Evolutionary conservation across 2,797 vertebrate genomes (phyloP).

Genomic region (Melanotaenia maccullochi): DNA sequence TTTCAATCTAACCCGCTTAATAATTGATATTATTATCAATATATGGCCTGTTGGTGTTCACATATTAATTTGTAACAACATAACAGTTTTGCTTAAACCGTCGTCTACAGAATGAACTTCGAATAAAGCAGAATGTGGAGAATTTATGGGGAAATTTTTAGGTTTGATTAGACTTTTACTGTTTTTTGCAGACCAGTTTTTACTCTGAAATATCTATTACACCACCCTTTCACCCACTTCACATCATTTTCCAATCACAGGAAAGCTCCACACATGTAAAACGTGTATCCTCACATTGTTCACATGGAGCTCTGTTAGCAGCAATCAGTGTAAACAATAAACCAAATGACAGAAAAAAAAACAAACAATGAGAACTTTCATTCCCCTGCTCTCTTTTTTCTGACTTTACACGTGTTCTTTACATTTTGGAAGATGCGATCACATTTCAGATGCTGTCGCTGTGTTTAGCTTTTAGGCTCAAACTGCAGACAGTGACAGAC

Average conservation of each 20-base stretch:
- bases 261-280: slow-evolving; percentile 59
- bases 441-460: slow-evolving; percentile 29
- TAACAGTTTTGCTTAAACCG: background rate
- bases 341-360: slow-evolving; percentile 44
- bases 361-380: slow-evolving; percentile 35
- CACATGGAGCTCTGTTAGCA: slow-evolving; percentile 40
- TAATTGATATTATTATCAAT: background rate
- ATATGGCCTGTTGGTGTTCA: background rate
- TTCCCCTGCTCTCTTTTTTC: slow-evolving; percentile 29
- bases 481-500: slow-evolving; percentile 47
- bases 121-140: background rate
- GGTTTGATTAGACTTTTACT: slow-evolving; percentile 15
- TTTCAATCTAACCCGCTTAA: background rate
- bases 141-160: slow-evolving; percentile 1
- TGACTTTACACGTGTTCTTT: background rate
- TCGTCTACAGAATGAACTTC: no score
- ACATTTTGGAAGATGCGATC: background rate
- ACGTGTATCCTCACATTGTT: slow-evolving; percentile 80
- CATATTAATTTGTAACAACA: background rate
- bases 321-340: slow-evolving; percentile 69
- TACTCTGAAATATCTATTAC: slow-evolving; percentile 23
- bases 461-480: slow-evolving; percentile 24
- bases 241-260: slow-evolving; percentile 51
- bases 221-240: slow-evolving; percentile 51
- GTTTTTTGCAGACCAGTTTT: slow-evolving; percentile 22